Conservation (phyloP, 2,888 invertebrate species). For the Taphrorychus bicolor region DNA sequence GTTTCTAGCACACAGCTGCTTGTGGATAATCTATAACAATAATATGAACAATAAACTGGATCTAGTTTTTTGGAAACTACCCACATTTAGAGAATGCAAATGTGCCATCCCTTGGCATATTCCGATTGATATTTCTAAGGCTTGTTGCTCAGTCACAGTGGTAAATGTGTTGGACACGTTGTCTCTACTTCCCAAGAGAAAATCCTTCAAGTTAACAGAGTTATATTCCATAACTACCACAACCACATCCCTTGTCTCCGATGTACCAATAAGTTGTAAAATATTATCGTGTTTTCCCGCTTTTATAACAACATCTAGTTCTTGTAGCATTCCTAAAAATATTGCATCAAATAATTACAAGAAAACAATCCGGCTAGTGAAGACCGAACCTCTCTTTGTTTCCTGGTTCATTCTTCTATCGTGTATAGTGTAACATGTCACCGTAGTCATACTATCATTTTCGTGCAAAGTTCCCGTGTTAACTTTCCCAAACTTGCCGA, state of each 20-base stretch:
- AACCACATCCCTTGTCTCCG: slow-evolving; percentile 77
- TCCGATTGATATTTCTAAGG: slow-evolving; percentile 71
- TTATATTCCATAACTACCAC: slow-evolving; percentile 77
- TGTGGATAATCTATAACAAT: slow-evolving; percentile 71
- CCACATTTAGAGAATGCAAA: slow-evolving; percentile 68
- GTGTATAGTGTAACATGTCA: slow-evolving; percentile 72
- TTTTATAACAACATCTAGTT: slow-evolving; percentile 75
- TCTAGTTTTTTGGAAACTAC: not conserved
- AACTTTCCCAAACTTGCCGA: slow-evolving; percentile 81
- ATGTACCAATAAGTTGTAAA: slow-evolving; percentile 77
- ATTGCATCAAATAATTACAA: not conserved
- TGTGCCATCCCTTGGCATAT: slow-evolving; percentile 77
- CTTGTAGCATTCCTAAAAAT: slow-evolving; percentile 65
- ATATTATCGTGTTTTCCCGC: slow-evolving; percentile 75
- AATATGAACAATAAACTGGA: slow-evolving; percentile 10
- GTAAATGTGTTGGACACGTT: slow-evolving; percentile 61
- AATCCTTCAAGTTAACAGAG: slow-evolving; percentile 72
- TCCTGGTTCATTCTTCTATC: slow-evolving; percentile 61
- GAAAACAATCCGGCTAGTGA: too few relatives aligned
- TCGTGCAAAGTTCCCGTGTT: slow-evolving; percentile 74
- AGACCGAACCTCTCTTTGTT: slow-evolving; percentile 41
- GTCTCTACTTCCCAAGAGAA: slow-evolving; percentile 69
- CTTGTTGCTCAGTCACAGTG: slow-evolving; percentile 67
- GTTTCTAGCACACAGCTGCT: slow-evolving; percentile 75
- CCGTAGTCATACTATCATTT: slow-evolving; percentile 63